phyloP scores from a whole-genome alignment of 2,888 invertebrate species.

The Hydraecia micacea region DNA sequence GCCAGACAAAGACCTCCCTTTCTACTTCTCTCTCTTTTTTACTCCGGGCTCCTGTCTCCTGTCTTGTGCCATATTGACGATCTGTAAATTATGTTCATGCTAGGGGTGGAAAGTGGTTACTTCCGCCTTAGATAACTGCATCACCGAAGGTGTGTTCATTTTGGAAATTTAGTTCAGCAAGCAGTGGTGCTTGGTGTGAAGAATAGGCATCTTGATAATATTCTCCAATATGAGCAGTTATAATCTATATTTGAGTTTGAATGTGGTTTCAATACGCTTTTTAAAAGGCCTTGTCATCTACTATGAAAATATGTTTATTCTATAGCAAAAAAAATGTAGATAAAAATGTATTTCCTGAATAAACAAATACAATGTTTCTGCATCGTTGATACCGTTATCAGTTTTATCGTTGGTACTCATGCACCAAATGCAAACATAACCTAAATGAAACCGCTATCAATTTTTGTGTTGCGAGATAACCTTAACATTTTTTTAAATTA shows the following conservation, averaged over 20 bases:
- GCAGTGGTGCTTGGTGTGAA: background rate
- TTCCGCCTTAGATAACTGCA: background rate
- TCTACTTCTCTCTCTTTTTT: background rate
- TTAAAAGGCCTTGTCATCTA: background rate
- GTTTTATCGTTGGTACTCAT: slow-evolving; percentile 11
- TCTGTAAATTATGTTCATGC: background rate
- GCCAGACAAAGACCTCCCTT: background rate
- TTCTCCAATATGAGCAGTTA: background rate
- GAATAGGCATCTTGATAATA: background rate
- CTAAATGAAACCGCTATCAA: slow-evolving; percentile 25
- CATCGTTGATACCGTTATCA: slow-evolving; percentile 46
- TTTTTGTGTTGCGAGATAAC: slow-evolving; percentile 22
- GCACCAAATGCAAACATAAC: slow-evolving; percentile 22
- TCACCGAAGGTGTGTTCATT: background rate
- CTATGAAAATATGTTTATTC: background rate
- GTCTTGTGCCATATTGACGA: background rate
- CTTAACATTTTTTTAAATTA: background rate
- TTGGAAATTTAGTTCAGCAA: background rate
- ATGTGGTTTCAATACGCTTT: background rate
- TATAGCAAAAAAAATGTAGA: background rate
- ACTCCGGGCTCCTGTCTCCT: too few relatives aligned
- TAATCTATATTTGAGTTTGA: background rate
- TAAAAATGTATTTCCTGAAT: slow-evolving; percentile 33
- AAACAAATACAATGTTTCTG: slow-evolving; percentile 34
- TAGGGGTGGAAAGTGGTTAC: background rate